Evolutionary conservation across 2,888 invertebrate genomes (phyloP).

Genomic region (Lamproptera curius): DNA sequence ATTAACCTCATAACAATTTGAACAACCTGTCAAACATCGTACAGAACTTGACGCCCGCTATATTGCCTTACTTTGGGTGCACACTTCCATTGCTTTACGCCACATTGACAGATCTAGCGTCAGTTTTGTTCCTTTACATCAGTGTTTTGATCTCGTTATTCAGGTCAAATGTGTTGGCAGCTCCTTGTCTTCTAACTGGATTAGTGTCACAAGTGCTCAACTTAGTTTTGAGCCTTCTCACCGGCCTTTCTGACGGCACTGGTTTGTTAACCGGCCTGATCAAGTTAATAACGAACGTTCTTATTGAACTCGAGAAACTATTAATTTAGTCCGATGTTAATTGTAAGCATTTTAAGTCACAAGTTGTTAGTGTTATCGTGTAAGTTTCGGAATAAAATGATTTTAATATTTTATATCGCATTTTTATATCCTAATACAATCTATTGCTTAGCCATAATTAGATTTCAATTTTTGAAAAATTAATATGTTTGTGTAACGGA

Average conservation of each 20-base stretch:
- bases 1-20: slow-evolving; percentile 64
- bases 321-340: slow-evolving; percentile 35
- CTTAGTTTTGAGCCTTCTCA: slow-evolving; percentile 52
- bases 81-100: slow-evolving; percentile 62
- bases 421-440: too few relatives aligned
- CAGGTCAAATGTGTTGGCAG: slow-evolving; percentile 60
- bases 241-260: slow-evolving; percentile 55
- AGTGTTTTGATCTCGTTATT: slow-evolving; percentile 64
- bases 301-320: slow-evolving; percentile 62
- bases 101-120: slow-evolving; percentile 63
- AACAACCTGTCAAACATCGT: slow-evolving; percentile 68
- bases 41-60: slow-evolving; percentile 63
- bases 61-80: slow-evolving; percentile 66
- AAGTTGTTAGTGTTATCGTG: too few relatives aligned
- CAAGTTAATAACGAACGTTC: slow-evolving; percentile 54
- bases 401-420: too few relatives aligned
- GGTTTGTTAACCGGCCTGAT: slow-evolving; percentile 56
- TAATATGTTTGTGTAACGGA: too few relatives aligned
- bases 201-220: slow-evolving; percentile 55
- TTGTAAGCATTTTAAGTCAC: too few relatives aligned
- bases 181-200: slow-evolving; percentile 53
- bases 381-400: too few relatives aligned
- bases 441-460: too few relatives aligned
- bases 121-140: slow-evolving; percentile 63
- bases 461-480: too few relatives aligned